Evolutionary conservation across 2,888 invertebrate genomes (phyloP), one percentile per base, ranked within the genome.

Genomic region (Deroplatys truncata): DNA sequence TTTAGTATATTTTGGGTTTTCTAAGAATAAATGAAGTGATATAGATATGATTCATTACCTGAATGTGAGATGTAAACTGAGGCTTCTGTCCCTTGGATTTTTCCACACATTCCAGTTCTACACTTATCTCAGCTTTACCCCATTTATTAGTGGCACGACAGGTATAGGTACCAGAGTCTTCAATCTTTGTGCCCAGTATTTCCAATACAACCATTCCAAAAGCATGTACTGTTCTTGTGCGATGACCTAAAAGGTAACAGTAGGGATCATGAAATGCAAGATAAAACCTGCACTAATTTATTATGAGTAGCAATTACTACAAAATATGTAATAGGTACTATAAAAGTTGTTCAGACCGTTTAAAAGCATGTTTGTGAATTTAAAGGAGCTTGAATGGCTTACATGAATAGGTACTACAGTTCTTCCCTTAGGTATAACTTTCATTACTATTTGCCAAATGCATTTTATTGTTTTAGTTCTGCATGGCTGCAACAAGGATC

Each of bases 181-280:
- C 97, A 90, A 97, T 97, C 93, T 98, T 98, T 0, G 98, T 98
- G 91, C 99, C 99, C 29, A 98, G 95, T 92, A 99, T 98, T 94
- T 99, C 99, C 84, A 99, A 95, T 84, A 99, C 98, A 31, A 99
- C 98, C 96, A 98, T 98, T 89, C 99, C 99, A 93, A 99, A 99
- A 28, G 99, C 99, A 93, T 99, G 98, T 25, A 98, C 98, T 20
- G 99, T 99, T 92, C 98, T 95, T 90, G 97, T 97, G 91, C 99
- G 96, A 93, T 98, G 98, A 90, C 95, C 95, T 93, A 91, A 88
- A 35, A 90, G 9, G 1, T 72, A 20, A 72, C 49, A 72, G 43
- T 43, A 43, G 13, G 43, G 82, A 43, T 35, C 43, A 49, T 49
- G 28, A 43, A 85, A 43, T 82, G 10, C 25, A 31, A 89, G 56